Conservation (phyloP, 2,888 invertebrate genomes). For the Ariolimax columbianus region DNA sequence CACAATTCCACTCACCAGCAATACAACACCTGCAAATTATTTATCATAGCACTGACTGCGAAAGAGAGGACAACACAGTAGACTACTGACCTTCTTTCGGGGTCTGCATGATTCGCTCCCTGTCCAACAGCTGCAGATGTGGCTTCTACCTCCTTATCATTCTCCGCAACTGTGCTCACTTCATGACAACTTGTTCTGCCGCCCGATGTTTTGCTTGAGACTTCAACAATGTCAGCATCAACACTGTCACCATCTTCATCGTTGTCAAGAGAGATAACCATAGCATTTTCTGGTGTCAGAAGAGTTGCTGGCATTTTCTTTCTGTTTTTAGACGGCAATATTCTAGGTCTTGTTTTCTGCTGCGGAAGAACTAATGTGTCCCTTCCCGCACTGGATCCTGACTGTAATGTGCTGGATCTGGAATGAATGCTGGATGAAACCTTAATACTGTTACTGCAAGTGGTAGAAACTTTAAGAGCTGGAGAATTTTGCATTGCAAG, state of each 20-base stretch:
- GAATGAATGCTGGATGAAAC: no score
- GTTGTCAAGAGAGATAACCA: constrained; percentile 18
- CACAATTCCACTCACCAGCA: no score
- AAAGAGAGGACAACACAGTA: no score
- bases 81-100: background rate
- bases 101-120: background rate
- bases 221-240: background rate
- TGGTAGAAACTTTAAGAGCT: background rate
- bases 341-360: background rate
- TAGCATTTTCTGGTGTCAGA: background rate
- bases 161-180: background rate
- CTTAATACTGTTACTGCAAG: background rate
- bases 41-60: no score
- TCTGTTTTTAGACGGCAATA: background rate
- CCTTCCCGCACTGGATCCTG: background rate
- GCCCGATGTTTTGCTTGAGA: background rate
- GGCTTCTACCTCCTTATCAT: background rate
- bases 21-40: no score
- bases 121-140: background rate
- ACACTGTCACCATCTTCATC: background rate
- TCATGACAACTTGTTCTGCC: background rate
- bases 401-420: background rate
- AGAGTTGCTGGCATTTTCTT: background rate
- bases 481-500: background rate
- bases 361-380: background rate